A percentile compares a stretch with the other conserved stretches of the same genome.
Evolutionary conservation across 2,797 vertebrate genomes (phyloP).

Genomic region (Melanotaenia parkinsoni): DNA sequence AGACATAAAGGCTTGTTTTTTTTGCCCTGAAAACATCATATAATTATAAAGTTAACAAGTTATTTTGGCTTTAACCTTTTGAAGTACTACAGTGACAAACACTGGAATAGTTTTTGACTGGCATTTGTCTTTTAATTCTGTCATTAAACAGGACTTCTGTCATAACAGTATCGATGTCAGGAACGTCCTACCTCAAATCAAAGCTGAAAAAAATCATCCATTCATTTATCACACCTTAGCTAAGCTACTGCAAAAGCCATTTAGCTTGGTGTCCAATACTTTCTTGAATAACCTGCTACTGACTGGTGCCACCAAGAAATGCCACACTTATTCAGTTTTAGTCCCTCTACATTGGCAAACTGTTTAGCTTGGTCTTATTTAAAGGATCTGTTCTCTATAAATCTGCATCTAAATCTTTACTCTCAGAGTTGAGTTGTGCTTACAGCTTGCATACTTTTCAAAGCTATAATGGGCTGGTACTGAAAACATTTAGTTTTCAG

Average conservation of each 20-base stretch:
- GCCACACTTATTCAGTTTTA: not conserved
- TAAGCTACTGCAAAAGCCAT: no score
- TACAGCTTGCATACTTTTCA: not conserved
- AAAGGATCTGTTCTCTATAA: no score
- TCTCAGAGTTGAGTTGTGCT: no score
- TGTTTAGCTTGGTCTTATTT: not conserved
- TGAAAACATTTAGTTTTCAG: no score
- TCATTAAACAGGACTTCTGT: not conserved
- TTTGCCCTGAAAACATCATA: not conserved
- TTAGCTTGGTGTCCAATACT: no score
- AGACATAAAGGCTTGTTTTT: not conserved
- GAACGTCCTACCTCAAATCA: not conserved
- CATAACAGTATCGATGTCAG: not conserved
- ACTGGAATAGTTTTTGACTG: no score
- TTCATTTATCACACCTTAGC: not conserved
- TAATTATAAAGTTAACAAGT: not conserved
- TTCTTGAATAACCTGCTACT: no score
- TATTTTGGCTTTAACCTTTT: not conserved
- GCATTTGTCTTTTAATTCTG: not conserved
- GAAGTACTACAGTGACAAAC: no score
- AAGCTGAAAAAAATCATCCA: not conserved
- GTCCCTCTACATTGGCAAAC: no score
- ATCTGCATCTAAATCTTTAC: no score
- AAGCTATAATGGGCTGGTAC: no score
- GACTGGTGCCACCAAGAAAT: no score